Evolutionary conservation across 64 coral and sea anemone genomes (phyloP).

Genomic region (Anthopleura sola): DNA sequence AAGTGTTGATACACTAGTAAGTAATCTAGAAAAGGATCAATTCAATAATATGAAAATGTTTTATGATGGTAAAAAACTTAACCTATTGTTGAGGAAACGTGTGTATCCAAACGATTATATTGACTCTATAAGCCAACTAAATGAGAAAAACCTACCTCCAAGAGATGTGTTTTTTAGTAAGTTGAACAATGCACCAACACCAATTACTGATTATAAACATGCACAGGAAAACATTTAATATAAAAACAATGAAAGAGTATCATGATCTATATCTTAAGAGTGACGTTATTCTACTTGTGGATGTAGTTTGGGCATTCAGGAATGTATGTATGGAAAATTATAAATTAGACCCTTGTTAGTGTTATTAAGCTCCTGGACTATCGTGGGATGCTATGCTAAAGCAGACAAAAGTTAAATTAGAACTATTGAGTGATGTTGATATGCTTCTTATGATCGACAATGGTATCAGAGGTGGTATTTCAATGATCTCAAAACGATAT

Average conservation of each 20-base stretch:
- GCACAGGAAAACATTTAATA: neutral
- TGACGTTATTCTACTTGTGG: neutral
- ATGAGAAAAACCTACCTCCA: neutral
- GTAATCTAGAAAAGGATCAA: neutral
- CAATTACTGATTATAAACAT: neutral
- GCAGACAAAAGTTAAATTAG: neutral
- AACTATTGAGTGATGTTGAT: neutral
- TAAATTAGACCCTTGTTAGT: neutral
- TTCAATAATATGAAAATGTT: neutral
- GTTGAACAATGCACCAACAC: neutral
- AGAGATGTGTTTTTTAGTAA: neutral
- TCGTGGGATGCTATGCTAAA: neutral
- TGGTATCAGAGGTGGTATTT: neutral
- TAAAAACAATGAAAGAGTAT: neutral
- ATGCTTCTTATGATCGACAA: neutral
- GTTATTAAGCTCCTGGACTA: neutral
- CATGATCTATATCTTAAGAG: slow-evolving; percentile 1
- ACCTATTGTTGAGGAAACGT: neutral
- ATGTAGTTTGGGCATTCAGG: neutral
- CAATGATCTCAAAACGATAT: neutral
- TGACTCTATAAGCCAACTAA: neutral
- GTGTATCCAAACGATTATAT: slow-evolving; percentile 4
- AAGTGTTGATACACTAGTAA: neutral
- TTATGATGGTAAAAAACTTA: neutral
- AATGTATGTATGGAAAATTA: slow-evolving; percentile 3